Conservation (phyloP, 2,797 vertebrate species). For the Sebastes kiyomatsui region DNA sequence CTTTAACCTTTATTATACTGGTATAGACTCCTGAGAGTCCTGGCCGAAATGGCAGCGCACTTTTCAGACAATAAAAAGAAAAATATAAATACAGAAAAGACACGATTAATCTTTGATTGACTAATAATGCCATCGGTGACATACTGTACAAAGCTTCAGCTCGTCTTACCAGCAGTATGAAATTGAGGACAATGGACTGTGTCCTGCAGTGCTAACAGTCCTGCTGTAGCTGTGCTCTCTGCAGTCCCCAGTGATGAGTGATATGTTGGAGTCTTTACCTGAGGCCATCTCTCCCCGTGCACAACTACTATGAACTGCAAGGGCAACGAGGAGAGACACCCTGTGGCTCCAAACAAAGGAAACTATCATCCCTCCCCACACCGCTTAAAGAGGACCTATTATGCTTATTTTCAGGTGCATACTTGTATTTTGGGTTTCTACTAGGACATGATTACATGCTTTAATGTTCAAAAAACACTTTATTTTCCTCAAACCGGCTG, state of each 20-base stretch:
- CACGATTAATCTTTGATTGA: constrained; percentile 1
- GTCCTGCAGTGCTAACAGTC: constrained; percentile 41
- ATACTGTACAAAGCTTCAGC: neutral
- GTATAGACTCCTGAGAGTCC: neutral
- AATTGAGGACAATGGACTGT: constrained; percentile 36
- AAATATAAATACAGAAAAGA: constrained; percentile 1
- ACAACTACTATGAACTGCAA: constrained; percentile 66
- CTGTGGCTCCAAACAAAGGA: constrained; percentile 73
- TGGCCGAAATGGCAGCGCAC: neutral
- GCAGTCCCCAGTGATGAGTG: constrained; percentile 61
- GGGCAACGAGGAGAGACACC: constrained; percentile 75
- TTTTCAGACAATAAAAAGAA: constrained; percentile 1
- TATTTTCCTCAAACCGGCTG: too few species aligned
- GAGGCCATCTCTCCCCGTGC: constrained; percentile 62
- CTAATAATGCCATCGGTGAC: neutral
- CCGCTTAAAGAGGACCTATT: constrained; percentile 48
- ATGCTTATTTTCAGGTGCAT: too few species aligned
- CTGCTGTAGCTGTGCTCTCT: constrained; percentile 38
- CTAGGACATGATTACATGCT: too few species aligned
- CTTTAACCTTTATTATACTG: constrained; percentile 23
- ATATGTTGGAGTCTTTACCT: constrained; percentile 69
- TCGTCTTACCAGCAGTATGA: constrained; percentile 18
- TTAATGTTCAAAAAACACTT: neutral
- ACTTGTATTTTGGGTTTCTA: too few species aligned
- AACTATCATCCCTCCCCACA: constrained; percentile 57